Percentiles rank a stretch among this genome's conserved stretches.
Evolutionary conservation across 2,888 invertebrate species (phyloP).

Genomic region (Drosophila anceps): DNA sequence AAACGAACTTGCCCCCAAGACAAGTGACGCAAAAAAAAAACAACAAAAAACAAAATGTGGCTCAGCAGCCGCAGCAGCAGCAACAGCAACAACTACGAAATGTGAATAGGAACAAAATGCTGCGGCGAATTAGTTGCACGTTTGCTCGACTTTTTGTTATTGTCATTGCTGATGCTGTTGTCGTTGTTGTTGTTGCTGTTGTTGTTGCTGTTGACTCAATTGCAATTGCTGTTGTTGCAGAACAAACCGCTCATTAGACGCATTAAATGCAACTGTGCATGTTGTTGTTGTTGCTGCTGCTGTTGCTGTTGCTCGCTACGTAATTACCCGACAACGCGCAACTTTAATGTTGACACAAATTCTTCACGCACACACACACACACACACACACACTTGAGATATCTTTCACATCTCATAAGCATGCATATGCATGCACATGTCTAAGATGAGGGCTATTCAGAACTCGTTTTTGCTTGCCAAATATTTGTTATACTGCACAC

Average conservation of each 20-base stretch:
- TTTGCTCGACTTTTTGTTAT: conserved; percentile 59
- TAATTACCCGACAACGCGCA: conserved; percentile 69
- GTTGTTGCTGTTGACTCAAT: conserved; percentile 22
- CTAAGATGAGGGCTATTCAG: conserved; percentile 5
- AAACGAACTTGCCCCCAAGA: conserved; percentile 78
- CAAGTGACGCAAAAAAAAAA: conserved; percentile 74
- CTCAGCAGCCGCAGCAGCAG: conserved; percentile 30
- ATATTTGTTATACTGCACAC: conserved; percentile 1
- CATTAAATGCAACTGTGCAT: conserved; percentile 69
- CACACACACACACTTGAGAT: conserved; percentile 22
- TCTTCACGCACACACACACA: conserved; percentile 31
- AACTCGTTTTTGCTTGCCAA: conserved; percentile 5
- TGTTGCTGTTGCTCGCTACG: conserved; percentile 33
- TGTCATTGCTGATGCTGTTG: conserved; percentile 16
- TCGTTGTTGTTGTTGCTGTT: conserved; percentile 14
- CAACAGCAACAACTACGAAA: conserved; percentile 40
- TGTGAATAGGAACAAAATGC: conserved; percentile 56
- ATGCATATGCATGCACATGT: conserved; percentile 1
- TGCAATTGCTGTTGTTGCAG: conserved; percentile 61
- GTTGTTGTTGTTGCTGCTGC: conserved; percentile 33
- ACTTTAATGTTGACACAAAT: conserved; percentile 67
- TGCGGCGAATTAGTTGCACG: conserved; percentile 64
- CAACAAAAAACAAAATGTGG: conserved; percentile 36
- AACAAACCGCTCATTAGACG: conserved; percentile 78
- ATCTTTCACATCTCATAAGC: conserved; percentile 11